Conservation (phyloP, 1,140 invertebrate species). For the Micrasema minimum region DNA sequence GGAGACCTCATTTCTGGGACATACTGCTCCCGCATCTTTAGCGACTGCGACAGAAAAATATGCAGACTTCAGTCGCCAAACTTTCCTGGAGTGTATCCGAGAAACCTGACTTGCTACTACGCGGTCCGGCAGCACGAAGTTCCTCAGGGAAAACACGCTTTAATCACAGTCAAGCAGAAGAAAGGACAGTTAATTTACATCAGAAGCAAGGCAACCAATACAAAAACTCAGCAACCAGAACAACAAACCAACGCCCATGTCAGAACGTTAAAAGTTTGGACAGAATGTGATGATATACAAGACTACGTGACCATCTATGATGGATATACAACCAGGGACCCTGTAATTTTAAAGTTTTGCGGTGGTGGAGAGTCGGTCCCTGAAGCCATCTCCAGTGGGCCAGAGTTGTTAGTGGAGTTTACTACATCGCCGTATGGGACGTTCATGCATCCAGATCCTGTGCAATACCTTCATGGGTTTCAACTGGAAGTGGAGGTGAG, state of each 20-base stretch:
- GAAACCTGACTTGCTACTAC: slow-evolving; percentile 90
- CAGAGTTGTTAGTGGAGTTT: slow-evolving; percentile 88
- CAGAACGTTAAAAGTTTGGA: slow-evolving; percentile 72
- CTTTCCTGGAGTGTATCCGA: slow-evolving; percentile 89
- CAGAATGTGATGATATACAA: slow-evolving; percentile 85
- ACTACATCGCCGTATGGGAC: slow-evolving; percentile 91
- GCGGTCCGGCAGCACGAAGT: slow-evolving; percentile 84
- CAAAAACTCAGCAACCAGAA: slow-evolving; percentile 62
- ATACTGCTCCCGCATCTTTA: slow-evolving; percentile 89
- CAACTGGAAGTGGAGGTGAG: slow-evolving; percentile 85
- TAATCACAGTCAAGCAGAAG: slow-evolving; percentile 84
- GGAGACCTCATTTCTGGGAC: slow-evolving; percentile 89
- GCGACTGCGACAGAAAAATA: slow-evolving; percentile 86
- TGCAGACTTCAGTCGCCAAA: slow-evolving; percentile 91
- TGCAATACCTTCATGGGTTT: slow-evolving; percentile 84
- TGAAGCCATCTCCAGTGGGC: slow-evolving; percentile 83
- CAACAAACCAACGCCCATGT: slow-evolving; percentile 42
- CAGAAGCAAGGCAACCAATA: slow-evolving; percentile 73
- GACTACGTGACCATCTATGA: slow-evolving; percentile 92
- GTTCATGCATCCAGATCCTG: slow-evolving; percentile 81
- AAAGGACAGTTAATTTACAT: slow-evolving; percentile 86
- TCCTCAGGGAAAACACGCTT: slow-evolving; percentile 83
- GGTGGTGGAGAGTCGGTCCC: slow-evolving; percentile 86
- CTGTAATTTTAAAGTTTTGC: slow-evolving; percentile 89
- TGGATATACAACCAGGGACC: slow-evolving; percentile 88